Evolutionary conservation across 2,888 invertebrate genomes (phyloP), one percentile per base, ranked within the genome.

Genomic region (Drosophila colorata): DNA sequence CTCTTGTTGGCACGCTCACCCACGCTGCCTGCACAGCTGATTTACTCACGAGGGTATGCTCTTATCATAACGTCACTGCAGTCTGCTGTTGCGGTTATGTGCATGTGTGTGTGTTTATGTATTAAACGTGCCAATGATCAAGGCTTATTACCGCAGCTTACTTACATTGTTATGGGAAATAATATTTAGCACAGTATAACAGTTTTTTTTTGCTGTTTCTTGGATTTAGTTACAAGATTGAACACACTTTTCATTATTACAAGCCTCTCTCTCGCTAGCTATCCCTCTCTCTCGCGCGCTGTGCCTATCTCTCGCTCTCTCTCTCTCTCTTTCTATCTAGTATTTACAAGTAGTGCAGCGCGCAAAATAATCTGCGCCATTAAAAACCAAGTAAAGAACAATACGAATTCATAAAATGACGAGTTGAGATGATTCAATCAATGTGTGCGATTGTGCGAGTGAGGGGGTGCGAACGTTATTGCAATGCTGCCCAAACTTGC

Each of bases 351-450:
- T 38, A 67, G 82, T 73, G 76, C 74, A 76, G 74, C 46, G 79
- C 74, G 83, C 77, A 83, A 80, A 71, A 77, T 66, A 60, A 63
- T 70, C 63, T 58, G 46, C 63, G 78, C 61, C 75, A 74, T 76
- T 73, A 20, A 14, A 49, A 69, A 56, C 18, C 48, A 38, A 40
- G n/a, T 57, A 35, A 52, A 67, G 14, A 55, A 46, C 49, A 55
- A 66, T 16, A 40, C 16, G 6, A 33, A 20, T 23, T 31, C 48
- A 61, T 40, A 40, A 23, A 9, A 33, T 14, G 14, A 23, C 37
- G n/a, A 18, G 25, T 1, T 14, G 13, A 16, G 40, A 55, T 55
- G 35, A 44, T 55, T 61, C 20, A 55, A 20, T 31, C 13, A 38
- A 38, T 61, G 31, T 35, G n/a, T 5, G 13, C 33, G 28, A 13